These are phyloP conservation scores for Trissolcus brochymenae DNA, from an alignment of 2,888 invertebrate genomes.

Conservation along the genomic window DNA sequence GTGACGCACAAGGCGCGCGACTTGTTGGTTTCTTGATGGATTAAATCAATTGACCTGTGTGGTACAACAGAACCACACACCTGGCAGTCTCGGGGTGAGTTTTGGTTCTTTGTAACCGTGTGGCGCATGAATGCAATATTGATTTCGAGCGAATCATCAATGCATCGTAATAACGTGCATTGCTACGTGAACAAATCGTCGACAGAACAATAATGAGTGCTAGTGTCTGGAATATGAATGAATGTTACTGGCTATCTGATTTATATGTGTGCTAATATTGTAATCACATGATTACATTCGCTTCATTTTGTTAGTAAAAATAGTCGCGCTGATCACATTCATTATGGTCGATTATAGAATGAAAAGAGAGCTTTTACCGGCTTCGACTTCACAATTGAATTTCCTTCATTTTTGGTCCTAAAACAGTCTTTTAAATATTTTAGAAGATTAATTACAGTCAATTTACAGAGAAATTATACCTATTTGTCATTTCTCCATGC, in stretches of 20 bases:
- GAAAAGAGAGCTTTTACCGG: conserved; percentile 8
- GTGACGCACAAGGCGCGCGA: conserved; percentile 59
- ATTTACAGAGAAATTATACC: neutral
- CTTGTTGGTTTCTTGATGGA: conserved; percentile 48
- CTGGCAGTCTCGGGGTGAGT: conserved; percentile 15
- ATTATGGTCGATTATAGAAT: conserved; percentile 15
- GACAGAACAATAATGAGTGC: conserved; percentile 44
- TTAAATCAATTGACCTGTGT: conserved; percentile 50
- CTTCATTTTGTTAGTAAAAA: conserved; percentile 23
- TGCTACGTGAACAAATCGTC: conserved; percentile 39
- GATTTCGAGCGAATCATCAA: conserved; percentile 46
- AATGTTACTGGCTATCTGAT: conserved; percentile 37
- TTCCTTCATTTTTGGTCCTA: neutral
- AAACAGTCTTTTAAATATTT: too few species aligned
- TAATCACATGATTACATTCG: conserved; percentile 48
- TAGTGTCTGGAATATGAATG: conserved; percentile 43
- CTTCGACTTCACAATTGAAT: conserved; percentile 16
- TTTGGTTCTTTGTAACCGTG: conserved; percentile 10
- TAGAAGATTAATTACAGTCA: neutral
- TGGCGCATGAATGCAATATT: conserved; percentile 41
- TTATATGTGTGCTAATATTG: conserved; percentile 38
- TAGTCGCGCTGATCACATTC: conserved; percentile 29
- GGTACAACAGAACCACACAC: conserved; percentile 34
- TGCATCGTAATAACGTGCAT: conserved; percentile 39
- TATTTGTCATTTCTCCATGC: too few species aligned